A percentile compares a stretch with the other conserved stretches of the same genome.
These are phyloP conservation scores for Emesis castigata DNA, from an alignment of 2,888 invertebrate genomes.

Conservation along the genomic window DNA sequence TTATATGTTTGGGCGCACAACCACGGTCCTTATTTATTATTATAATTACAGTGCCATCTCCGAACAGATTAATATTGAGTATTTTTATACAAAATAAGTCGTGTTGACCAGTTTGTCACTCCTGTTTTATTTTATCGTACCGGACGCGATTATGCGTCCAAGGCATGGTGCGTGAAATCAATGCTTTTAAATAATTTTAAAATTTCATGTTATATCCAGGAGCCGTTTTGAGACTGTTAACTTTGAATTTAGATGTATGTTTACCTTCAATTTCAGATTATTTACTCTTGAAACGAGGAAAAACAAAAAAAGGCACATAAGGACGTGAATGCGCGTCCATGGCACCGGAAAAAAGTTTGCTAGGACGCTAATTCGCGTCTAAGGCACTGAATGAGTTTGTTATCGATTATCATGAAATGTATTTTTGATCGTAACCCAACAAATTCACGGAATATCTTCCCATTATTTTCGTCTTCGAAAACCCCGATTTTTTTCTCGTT, in stretches of 20 bases:
- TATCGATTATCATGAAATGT: no score
- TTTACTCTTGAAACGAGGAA: constrained; percentile 22
- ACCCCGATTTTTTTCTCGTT: no score
- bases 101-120: neutral
- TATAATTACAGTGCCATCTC: neutral
- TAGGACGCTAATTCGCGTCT: constrained; percentile 21
- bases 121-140: neutral
- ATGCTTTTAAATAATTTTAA: constrained; percentile 22
- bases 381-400: constrained; percentile 22
- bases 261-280: constrained; percentile 23
- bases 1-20: no score
- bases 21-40: neutral
- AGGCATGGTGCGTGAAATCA: constrained; percentile 25
- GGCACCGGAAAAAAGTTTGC: constrained; percentile 9
- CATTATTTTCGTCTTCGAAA: no score
- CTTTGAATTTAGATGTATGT: constrained; percentile 15
- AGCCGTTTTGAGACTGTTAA: constrained; percentile 13
- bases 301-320: constrained; percentile 21
- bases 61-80: neutral
- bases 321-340: constrained; percentile 17
- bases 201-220: constrained; percentile 23
- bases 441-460: no score
- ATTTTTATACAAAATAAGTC: neutral
- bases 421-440: no score
- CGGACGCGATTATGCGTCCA: constrained; percentile 6